Evolutionary conservation across 2,888 invertebrate genomes (phyloP), one percentile per base, ranked within the genome.

Genomic region (Eupithecia exiguata): DNA sequence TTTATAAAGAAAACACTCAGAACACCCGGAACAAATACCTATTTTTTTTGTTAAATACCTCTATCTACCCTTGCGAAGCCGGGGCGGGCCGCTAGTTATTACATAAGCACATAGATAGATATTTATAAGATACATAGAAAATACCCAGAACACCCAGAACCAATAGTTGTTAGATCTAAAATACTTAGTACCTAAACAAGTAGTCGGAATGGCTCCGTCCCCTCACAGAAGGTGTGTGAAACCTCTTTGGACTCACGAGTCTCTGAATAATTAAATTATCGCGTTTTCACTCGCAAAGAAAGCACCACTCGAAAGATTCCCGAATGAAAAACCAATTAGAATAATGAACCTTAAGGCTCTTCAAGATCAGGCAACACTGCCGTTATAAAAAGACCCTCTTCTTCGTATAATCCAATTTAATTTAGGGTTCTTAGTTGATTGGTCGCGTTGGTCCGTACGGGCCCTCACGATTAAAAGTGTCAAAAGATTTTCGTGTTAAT

Each of bases 261-360:
- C 73, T 86, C 86, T 89, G 89, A 89, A 91, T 92, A 91, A 93
- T 92, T 91, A 90, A 92, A 93, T 93, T 91, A 92, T 88, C 90
- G 87, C 91, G 86, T 89, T 90, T 90, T 87, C 84, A 75, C 82
- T 86, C 84, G 85, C 85, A 86, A 87, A 86, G 87, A 88, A 87
- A 88, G 90, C 87, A 87, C 86, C 88, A 86, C 93, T 93, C 84
- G 88, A 89, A 88, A 86, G 88, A 86, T 90, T 88, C 84, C 84
- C 84, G 85, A 89, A 90, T 91, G 90, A 91, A 92, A 80, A 86
- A 87, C 84, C 87, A 86, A 87, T 87, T 87, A 86, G 82, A 85
- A 93, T 93, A 93, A 93, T 93, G 92, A 93, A 91, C 88, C 89
- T 77, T 90, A 87, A 91, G 91, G 89, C 83, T 81, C 84, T 83